Base-by-base conservation (phyloP, 2,113 vertebrate species). In the Mus spicilegus region DNA sequence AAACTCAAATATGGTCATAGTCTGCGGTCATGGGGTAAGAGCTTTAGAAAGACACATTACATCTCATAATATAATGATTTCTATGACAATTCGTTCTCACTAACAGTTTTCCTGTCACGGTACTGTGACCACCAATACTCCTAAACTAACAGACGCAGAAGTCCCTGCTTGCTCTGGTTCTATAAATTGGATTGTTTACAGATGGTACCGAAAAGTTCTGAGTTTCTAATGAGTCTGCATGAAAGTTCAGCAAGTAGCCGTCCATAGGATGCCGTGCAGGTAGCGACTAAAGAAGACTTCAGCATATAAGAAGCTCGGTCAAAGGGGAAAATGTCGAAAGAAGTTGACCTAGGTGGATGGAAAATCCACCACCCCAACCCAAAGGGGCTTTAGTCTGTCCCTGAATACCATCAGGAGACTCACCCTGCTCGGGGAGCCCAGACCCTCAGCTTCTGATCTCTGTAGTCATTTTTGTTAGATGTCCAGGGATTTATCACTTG, bases 291-390 rank as follows among this genome's bases (percentile, higher is more conserved):
- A 87, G 1, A 87, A 28, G 67, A 73, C 63, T 42, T 89, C 49
- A 94, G n/a, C 26, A 84, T 54, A 87, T 1, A 82, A 33, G 33
- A 89, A 86, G 85, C 51, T 92, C 86, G 61, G 39, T 87, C 69
- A 89, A 91, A 49, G 58, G 94, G 94, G 36, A 24, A 82, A 95
- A 93, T 87, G 69, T 9, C 51, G 85, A 91, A 84, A 46, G 65
- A 90, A 89, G 65, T n/a, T 82, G 92, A 73, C 22, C 24, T 42
- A 76, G n/a, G 58, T 95, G 6, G 1, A 72, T 75, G 28, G n/a
- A 58, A 90, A 95, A 80, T 24, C 4, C 13, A 76, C 76, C 28
- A 67, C 1, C 63, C 11, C 24, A 73, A 26, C 42, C 36, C 80
- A 93, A 36, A 76, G 24, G 39, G 54, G 30, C 70, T 69, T 54